Base-by-base conservation (phyloP, 2,888 invertebrate genomes). In the Blastobasis lacticolella region DNA sequence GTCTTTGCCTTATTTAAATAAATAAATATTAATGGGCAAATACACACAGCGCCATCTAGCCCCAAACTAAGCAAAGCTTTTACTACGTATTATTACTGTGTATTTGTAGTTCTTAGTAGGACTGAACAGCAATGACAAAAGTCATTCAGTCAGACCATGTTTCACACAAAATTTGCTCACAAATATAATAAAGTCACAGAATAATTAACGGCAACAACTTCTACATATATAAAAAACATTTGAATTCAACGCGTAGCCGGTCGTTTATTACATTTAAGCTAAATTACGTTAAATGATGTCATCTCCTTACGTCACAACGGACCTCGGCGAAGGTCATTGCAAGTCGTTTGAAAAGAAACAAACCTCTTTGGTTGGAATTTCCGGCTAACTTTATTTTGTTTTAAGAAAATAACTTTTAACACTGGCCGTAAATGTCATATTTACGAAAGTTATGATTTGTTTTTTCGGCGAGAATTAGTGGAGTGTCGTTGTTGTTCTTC, bases 221-320 rank as follows among this genome's bases (percentile, higher is more conserved):
- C 44, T 10, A 44, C 3, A 10, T n/a, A 23, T 45, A 5, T 45
- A 45, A 45, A 8, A 45, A 36, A 45, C 9, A 7, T 46, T 6
- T 46, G 41, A 38, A 44, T 49, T 47, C 37, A 5, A 54, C 57
- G 54, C 55, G 57, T 58, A 58, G 54, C 37, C 45, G 37, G 42
- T 46, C 49, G 38, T 44, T 52, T 51, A 52, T 51, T 52, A 43
- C 56, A 48, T 55, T 65, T 68, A 61, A 61, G 57, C 57, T 64
- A 65, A 68, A 62, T 62, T 49, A 60, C 55, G 56, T 56, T 49
- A 5, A 55, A 41, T 61, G 61, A 61, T 56, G 57, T 61, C 61
- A 61, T 36, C 37, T 6, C 10, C 46, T 58, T 54, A 54, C 53
- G 53, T 59, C 59, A 59, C 50, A 45, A 51, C 50, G 48, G 57